A percentile compares a stretch with the other conserved stretches of the same genome.
Evolutionary conservation across 2,797 vertebrate species (phyloP).

Genomic region (Xiphorhynchus erythropygius): DNA sequence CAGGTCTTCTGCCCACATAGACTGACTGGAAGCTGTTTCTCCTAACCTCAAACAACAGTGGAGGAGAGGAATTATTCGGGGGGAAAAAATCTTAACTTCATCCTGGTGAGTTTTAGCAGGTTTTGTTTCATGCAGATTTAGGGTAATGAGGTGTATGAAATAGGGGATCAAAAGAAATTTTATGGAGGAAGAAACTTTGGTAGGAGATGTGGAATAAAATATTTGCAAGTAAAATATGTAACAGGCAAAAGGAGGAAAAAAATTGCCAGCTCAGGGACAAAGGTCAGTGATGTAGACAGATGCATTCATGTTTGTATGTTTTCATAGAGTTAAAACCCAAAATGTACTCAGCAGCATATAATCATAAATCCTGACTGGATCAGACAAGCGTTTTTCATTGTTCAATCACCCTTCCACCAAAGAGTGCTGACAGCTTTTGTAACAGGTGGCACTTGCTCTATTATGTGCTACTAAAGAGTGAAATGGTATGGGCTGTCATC

Average conservation of each 20-base stretch:
- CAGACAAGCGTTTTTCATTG: constrained; percentile 12
- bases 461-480: constrained; percentile 48
- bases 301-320: background rate
- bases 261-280: background rate
- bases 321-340: background rate
- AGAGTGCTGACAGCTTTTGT: constrained; percentile 36
- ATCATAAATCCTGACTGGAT: constrained; percentile 29
- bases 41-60: background rate
- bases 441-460: constrained; percentile 62
- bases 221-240: background rate
- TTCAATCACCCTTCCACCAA: background rate
- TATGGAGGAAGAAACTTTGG: background rate
- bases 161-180: background rate
- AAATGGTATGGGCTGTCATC: background rate
- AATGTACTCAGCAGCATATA: background rate
- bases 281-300: background rate
- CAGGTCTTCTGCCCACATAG: background rate
- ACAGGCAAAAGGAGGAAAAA: background rate
- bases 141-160: background rate
- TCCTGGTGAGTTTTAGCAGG: background rate
- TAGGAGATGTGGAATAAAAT: background rate
- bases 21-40: background rate
- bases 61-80: background rate
- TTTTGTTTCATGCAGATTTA: background rate
- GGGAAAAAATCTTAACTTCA: background rate